Evolutionary conservation across 2,888 invertebrate genomes (phyloP).

Genomic region (Hermodice carunculata): DNA sequence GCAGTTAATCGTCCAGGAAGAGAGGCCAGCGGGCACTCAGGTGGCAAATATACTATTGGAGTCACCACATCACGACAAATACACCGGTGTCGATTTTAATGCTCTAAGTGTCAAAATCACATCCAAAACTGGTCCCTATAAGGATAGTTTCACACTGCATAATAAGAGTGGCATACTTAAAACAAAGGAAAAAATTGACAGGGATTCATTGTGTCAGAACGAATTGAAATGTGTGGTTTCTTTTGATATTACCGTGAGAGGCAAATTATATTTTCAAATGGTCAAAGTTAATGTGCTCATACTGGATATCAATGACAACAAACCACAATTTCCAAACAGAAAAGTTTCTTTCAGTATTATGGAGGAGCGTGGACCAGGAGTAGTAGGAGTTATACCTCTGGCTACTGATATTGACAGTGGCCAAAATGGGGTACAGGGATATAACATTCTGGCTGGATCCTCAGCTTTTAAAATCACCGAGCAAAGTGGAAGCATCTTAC

Average conservation of each 20-base stretch:
- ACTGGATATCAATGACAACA: slow-evolving; percentile 52
- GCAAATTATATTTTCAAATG: slow-evolving; percentile 73
- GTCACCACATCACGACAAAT: too few relatives aligned
- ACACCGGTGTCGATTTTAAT: too few relatives aligned
- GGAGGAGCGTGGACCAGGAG: slow-evolving; percentile 37
- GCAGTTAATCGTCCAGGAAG: too few relatives aligned
- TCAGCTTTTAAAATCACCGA: slow-evolving; percentile 6
- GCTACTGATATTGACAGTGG: slow-evolving; percentile 87
- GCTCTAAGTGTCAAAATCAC: too few relatives aligned
- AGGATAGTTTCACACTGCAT: too few relatives aligned
- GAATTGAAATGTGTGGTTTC: slow-evolving; percentile 11
- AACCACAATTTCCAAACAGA: slow-evolving; percentile 41
- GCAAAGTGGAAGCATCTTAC: too few relatives aligned
- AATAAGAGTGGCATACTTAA: slow-evolving; percentile 2
- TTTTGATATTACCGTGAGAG: slow-evolving; percentile 18
- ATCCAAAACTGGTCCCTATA: too few relatives aligned
- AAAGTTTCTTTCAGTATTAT: slow-evolving; percentile 29
- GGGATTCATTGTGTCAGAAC: slow-evolving; percentile 24
- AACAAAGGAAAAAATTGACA: slow-evolving; percentile 9
- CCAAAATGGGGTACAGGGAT: slow-evolving; percentile 81
- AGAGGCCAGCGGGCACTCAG: too few relatives aligned
- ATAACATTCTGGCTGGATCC: slow-evolving; percentile 27
- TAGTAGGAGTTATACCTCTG: slow-evolving; percentile 45
- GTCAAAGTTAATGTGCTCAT: slow-evolving; percentile 42
- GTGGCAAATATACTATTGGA: too few relatives aligned